A percentile compares a stretch with the other conserved stretches of the same genome.
Evolutionary conservation across 1,140 invertebrate genomes (phyloP).

Genomic region (Ceratosolen solmsi): DNA sequence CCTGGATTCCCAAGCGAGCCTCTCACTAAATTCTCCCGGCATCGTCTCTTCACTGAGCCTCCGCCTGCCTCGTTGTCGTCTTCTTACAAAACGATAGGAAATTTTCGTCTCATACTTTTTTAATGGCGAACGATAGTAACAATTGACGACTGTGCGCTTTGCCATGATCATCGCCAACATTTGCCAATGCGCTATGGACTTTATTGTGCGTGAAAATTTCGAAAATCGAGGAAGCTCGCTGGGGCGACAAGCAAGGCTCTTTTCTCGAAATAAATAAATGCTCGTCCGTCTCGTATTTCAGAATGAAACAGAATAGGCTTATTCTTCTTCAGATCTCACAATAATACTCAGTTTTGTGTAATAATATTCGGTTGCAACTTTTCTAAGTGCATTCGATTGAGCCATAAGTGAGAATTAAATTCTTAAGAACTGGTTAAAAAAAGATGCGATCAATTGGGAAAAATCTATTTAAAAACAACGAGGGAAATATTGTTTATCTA

Average conservation of each 20-base stretch:
- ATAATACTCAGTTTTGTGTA: not conserved
- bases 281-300: not conserved
- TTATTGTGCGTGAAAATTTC: slow-evolving; percentile 3
- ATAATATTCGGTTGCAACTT: slow-evolving; percentile 6
- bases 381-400: not conserved
- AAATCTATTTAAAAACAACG: not conserved
- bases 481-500: not conserved
- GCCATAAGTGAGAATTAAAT: not conserved
- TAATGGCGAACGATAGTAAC: not conserved
- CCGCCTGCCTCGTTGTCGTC: not conserved
- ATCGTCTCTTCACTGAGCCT: not conserved
- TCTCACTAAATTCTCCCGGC: slow-evolving; percentile 24
- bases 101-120: not conserved
- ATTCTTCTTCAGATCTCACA: not conserved
- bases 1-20: slow-evolving; percentile 37
- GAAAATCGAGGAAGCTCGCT: not conserved
- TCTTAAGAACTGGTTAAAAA: not conserved
- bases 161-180: not conserved
- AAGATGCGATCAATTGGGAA: not conserved
- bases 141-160: not conserved
- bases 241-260: not conserved
- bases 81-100: not conserved
- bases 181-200: not conserved
- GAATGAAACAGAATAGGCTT: not conserved
- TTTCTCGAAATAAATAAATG: not conserved